Percentiles rank a stretch among this genome's conserved stretches.
Conservation (phyloP, 92 coral and sea anemone genomes). For the Epizoanthus fatuus region DNA sequence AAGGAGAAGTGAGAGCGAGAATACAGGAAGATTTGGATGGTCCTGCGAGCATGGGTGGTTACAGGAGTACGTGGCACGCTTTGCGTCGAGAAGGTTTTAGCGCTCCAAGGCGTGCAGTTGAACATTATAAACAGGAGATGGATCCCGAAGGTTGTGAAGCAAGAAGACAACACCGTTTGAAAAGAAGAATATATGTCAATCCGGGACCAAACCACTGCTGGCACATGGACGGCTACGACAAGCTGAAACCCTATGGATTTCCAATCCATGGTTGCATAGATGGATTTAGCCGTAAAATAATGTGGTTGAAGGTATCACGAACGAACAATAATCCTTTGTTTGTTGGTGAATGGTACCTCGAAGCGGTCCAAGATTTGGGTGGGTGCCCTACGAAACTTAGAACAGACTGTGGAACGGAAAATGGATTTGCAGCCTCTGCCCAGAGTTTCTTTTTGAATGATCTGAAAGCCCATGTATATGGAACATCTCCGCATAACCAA, state of each 20-base stretch:
- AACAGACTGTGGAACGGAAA: constrained; percentile 69
- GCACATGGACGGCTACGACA: too few species aligned
- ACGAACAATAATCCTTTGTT: constrained; percentile 60
- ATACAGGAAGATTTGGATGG: constrained; percentile 44
- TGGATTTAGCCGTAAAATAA: constrained; percentile 47
- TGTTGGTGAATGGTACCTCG: constrained; percentile 46
- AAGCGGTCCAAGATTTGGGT: constrained; percentile 47
- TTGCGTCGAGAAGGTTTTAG: constrained; percentile 43
- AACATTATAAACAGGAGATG: constrained; percentile 15
- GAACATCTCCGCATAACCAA: constrained; percentile 23
- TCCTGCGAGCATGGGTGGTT: constrained; percentile 47
- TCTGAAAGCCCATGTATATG: constrained; percentile 56
- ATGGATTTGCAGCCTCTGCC: constrained; percentile 44
- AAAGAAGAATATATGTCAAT: too few species aligned
- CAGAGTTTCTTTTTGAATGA: constrained; percentile 37
- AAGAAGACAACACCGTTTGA: not conserved
- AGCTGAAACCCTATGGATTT: too few species aligned
- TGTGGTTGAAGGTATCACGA: constrained; percentile 57
- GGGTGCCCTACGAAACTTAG: constrained; percentile 61
- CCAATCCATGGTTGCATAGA: too few species aligned
- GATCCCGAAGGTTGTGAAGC: constrained; percentile 13
- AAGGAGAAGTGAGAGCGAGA: constrained; percentile 46
- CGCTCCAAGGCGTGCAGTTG: constrained; percentile 43
- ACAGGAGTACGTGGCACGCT: constrained; percentile 40
- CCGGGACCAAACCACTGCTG: too few species aligned